Conservation (phyloP, 2,888 invertebrate genomes). For the Xylota sylvarum region DNA sequence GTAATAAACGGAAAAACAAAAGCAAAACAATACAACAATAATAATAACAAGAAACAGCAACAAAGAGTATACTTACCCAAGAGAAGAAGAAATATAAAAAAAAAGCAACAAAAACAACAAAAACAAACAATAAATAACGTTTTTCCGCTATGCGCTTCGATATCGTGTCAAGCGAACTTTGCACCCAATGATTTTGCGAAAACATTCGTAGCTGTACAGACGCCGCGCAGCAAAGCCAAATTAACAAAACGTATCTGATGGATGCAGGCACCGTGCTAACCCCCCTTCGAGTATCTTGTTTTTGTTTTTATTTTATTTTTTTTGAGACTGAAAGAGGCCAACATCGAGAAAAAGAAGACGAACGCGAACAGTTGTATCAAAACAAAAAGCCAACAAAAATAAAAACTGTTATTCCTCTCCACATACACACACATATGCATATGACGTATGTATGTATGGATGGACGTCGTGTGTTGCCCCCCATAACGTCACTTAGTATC, state of each 20-base stretch:
- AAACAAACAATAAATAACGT: constrained; percentile 61
- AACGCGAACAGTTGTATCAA: constrained; percentile 74
- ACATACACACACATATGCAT: background rate
- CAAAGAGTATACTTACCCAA: background rate
- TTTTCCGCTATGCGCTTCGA: constrained; percentile 62
- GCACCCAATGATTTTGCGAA: constrained; percentile 67
- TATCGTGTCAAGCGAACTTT: constrained; percentile 70
- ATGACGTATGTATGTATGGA: too few relatives aligned
- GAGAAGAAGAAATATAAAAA: constrained; percentile 1
- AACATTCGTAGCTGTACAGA: constrained; percentile 15
- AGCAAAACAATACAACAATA: constrained; percentile 17
- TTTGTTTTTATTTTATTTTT: constrained; percentile 15
- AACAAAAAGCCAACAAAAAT: constrained; percentile 76
- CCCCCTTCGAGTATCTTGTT: constrained; percentile 7
- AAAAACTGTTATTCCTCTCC: constrained; percentile 49
- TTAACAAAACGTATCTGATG: constrained; percentile 66
- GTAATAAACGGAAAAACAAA: constrained; percentile 40
- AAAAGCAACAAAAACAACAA: constrained; percentile 26
- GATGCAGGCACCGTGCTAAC: too few relatives aligned
- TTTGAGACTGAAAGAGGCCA: constrained; percentile 51
- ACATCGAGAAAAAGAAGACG: constrained; percentile 46
- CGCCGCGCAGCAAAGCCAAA: constrained; percentile 45
- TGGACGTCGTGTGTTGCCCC: constrained; percentile 29
- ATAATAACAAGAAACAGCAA: constrained; percentile 11
- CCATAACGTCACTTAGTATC: constrained; percentile 36